A percentile compares a stretch with the other conserved stretches of the same genome.
phyloP scores from a whole-genome alignment of 2,113 vertebrate species.

The Scytalopus superciliaris region DNA sequence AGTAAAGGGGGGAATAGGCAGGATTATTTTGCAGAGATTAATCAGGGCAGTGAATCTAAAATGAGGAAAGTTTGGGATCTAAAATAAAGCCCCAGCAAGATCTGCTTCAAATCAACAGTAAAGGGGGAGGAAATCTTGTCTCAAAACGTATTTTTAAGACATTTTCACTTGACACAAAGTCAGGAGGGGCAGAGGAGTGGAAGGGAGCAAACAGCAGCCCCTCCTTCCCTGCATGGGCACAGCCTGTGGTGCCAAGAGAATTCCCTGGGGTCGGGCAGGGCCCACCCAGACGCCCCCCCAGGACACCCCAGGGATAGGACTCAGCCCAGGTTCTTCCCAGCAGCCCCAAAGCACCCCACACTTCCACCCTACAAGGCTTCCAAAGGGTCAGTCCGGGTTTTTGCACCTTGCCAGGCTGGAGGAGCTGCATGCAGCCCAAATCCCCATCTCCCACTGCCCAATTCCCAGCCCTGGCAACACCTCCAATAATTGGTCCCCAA shows the following conservation, averaged over 20 bases:
- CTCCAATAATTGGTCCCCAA: constrained; percentile 82
- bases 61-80: too few relatives aligned
- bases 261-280: background rate
- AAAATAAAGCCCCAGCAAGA: too few relatives aligned
- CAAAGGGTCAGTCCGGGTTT: background rate
- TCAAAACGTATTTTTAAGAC: too few relatives aligned
- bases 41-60: too few relatives aligned
- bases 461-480: constrained; percentile 71
- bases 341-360: background rate
- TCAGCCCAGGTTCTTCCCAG: rapidly evolving
- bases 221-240: background rate
- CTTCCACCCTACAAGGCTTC: background rate
- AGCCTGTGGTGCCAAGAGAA: background rate
- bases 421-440: background rate
- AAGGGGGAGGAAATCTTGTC: too few relatives aligned
- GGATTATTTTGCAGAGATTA: too few relatives aligned
- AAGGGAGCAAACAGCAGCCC: background rate
- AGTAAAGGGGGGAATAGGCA: too few relatives aligned
- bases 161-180: too few relatives aligned
- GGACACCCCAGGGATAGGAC: rapidly evolving
- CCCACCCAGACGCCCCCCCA: background rate
- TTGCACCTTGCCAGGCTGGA: background rate
- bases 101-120: too few relatives aligned
- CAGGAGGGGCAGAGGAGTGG: background rate
- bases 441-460: background rate